A percentile compares a stretch with the other conserved stretches of the same genome.
These are phyloP conservation scores for Polydesmus complanatus DNA, from an alignment of 2,888 invertebrate genomes.

Conservation along the genomic window DNA sequence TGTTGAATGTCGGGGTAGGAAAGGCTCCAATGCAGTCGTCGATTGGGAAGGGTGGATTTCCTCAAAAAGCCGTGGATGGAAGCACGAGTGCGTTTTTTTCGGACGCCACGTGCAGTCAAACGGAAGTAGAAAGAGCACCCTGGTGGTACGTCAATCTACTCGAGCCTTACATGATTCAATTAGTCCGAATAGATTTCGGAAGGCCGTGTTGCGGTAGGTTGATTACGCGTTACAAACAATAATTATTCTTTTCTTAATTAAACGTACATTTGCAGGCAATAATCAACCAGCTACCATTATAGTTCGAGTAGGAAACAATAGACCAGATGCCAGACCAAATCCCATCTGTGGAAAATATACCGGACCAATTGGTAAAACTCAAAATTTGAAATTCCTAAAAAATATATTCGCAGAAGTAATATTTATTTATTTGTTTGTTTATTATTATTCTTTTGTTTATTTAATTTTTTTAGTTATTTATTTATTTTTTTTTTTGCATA, in stretches of 20 bases:
- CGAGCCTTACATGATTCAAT: conserved; percentile 88
- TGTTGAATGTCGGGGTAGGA: conserved; percentile 82
- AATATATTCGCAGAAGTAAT: conserved; percentile 1
- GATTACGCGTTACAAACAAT: neutral
- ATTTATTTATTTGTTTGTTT: no score
- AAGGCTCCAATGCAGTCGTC: conserved; percentile 91
- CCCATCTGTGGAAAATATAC: conserved; percentile 80
- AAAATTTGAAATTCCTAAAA: neutral
- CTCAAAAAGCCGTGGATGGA: conserved; percentile 81
- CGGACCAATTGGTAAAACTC: conserved; percentile 21
- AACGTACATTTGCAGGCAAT: conserved; percentile 19
- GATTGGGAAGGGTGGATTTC: conserved; percentile 60
- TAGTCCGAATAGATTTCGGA: conserved; percentile 79
- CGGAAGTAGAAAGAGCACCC: conserved; percentile 61
- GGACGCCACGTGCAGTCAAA: conserved; percentile 72
- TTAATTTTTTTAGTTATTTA: no score
- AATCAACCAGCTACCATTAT: conserved; percentile 64
- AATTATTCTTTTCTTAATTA: neutral
- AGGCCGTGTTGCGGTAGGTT: conserved; percentile 77
- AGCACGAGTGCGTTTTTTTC: conserved; percentile 70
- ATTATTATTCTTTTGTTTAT: no score
- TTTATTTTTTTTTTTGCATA: no score
- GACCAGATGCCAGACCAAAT: conserved; percentile 80
- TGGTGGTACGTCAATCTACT: conserved; percentile 93
- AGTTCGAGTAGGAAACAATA: conserved; percentile 80